Evolutionary conservation across 2,797 vertebrate species (phyloP).

Genomic region (Leontocebus nigricollis): DNA sequence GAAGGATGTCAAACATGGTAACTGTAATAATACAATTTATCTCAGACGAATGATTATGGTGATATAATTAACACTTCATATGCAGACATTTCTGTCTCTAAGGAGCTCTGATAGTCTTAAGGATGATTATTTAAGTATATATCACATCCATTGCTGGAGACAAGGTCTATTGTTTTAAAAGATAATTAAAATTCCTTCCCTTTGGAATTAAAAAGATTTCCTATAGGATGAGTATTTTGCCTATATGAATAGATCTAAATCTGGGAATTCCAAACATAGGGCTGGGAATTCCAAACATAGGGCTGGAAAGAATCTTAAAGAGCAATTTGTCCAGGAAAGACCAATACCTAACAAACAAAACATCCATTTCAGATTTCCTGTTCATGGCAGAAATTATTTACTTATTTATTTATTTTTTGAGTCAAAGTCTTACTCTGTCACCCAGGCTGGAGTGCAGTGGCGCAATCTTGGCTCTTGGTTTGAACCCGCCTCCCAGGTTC

Average conservation of each 20-base stretch:
- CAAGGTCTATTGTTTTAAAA: constrained; percentile 58
- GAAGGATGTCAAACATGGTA: not conserved
- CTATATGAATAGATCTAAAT: not conserved
- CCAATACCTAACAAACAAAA: not conserved
- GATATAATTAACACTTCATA: constrained; percentile 64
- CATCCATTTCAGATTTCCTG: not conserved
- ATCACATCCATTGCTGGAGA: constrained; percentile 56
- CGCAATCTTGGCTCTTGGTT: too few relatives aligned
- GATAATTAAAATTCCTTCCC: constrained; percentile 71
- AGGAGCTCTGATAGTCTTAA: constrained; percentile 47
- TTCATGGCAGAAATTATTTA: not conserved
- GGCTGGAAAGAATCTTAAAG: not conserved
- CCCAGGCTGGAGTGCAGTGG: too few relatives aligned
- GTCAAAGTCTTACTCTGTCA: too few relatives aligned
- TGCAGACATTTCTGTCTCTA: constrained; percentile 57
- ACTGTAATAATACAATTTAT: constrained; percentile 6
- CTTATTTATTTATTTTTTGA: too few relatives aligned
- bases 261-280: not conserved
- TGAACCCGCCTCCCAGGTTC: too few relatives aligned
- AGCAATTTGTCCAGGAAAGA: not conserved
- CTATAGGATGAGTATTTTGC: not conserved
- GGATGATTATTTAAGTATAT: constrained; percentile 69
- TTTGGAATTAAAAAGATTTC: constrained; percentile 60
- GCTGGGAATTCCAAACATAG: not conserved
- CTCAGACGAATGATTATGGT: constrained; percentile 55